Evolutionary conservation across 1,140 invertebrate genomes (phyloP), one percentile per base, ranked within the genome.

Genomic region (Aradophagus sp.): DNA sequence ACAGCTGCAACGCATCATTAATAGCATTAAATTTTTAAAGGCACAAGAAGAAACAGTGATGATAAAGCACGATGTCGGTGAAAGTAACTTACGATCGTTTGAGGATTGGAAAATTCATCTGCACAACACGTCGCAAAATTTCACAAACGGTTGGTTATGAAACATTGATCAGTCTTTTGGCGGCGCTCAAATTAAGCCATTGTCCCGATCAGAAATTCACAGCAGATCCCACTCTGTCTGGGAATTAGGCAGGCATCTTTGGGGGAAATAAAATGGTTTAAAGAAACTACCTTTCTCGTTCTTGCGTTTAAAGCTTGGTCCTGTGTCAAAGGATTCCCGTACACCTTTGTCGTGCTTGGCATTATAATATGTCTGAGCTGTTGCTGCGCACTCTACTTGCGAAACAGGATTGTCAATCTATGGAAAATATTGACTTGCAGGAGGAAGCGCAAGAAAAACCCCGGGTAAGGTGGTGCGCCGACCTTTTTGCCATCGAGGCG

Each of bases 311-410:
- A 44, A 72, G 62, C 48, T 26, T 72, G 61, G 61, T 50, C 61
- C 23, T 72, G 69, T 41, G 12, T 72, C 48, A 65, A 52, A 66
- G 42, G 36, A 56, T 62, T 34, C 10, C 69, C 55, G 32, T 56
- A 19, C 32, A 61, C 55, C 26, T 66, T 55, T 44, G 36, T 62
- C 19, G 26, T 44, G 7, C 5, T 72, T 13, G 56, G 76, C 16
- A 6, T 75, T 31, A 23, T 77, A 12, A 38, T 79, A 31, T 26
- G 80, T 11, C 4, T 80, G 10, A 79, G 72, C 27, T 83, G 82
- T 32, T 81, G 77, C 15, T 83, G 81, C 14, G 67, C 80, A 13
- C 38, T 85, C 2, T 68, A 63, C 47, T 48, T 82, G 36, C 70
- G 77, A 41, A 71, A 68, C 41, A 73, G 53, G 20, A 17, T 82